phyloP scores from a whole-genome alignment of 2,797 vertebrate genomes.

The Eurystomus glaucurus region DNA sequence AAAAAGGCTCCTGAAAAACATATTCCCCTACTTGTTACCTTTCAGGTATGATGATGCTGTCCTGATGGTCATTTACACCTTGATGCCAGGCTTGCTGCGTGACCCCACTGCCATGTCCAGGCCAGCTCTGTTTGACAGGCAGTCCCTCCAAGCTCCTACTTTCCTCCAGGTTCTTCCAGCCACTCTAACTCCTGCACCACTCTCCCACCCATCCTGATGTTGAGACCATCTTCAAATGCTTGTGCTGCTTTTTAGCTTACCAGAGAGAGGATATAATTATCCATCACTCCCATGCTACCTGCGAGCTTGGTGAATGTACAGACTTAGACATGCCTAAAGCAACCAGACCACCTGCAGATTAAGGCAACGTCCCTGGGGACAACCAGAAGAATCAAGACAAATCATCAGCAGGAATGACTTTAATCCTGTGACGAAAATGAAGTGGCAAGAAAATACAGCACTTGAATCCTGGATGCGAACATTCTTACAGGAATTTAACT shows the following conservation, averaged over 20 bases:
- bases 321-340: not conserved
- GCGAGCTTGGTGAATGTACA: not conserved
- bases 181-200: not conserved
- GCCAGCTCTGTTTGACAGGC: not conserved
- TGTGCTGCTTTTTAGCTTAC: not conserved
- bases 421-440: not conserved
- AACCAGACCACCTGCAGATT: not conserved
- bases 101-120: not conserved
- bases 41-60: not conserved
- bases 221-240: not conserved
- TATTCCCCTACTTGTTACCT: not conserved
- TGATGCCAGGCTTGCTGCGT: accelerated
- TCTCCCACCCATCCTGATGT: accelerated
- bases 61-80: not conserved
- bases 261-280: not conserved
- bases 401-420: not conserved
- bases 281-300: not conserved
- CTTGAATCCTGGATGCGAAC: not conserved
- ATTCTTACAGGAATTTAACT: not conserved
- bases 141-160: not conserved
- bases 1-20: not conserved
- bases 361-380: not conserved
- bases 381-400: not conserved
- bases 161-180: not conserved
- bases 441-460: not conserved